Conservation (phyloP, 2,888 invertebrate genomes). For the Yponomeuta malinellus region DNA sequence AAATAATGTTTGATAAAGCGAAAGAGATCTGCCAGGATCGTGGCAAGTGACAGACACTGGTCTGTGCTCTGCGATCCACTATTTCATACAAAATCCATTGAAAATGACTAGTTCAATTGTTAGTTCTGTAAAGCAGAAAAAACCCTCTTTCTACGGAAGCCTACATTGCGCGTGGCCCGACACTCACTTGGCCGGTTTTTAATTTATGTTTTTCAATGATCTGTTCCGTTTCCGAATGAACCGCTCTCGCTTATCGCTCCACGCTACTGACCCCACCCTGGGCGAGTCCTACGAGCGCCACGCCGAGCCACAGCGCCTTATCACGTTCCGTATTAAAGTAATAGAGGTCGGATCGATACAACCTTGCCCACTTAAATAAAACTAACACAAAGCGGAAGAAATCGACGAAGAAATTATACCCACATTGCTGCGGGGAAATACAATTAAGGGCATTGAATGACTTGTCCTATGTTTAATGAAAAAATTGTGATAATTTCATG, state of each 20-base stretch:
- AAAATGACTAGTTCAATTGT: too few species aligned
- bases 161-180: too few species aligned
- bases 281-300: not conserved
- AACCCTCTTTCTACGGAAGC: too few species aligned
- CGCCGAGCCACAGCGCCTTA: not conserved
- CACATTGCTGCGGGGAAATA: not conserved
- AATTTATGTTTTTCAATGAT: not conserved
- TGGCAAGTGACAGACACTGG: too few species aligned
- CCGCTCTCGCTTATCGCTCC: not conserved
- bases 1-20: too few species aligned
- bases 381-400: slow-evolving; percentile 8
- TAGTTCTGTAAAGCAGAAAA: too few species aligned
- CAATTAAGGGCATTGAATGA: not conserved
- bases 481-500: too few species aligned
- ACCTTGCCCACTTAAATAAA: slow-evolving; percentile 6
- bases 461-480: not conserved
- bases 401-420: not conserved
- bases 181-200: too few species aligned
- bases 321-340: slow-evolving; percentile 10
- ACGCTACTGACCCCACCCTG: not conserved
- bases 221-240: not conserved
- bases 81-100: too few species aligned
- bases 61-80: too few species aligned
- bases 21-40: too few species aligned
- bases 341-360: slow-evolving; percentile 2